A percentile compares a stretch with the other conserved stretches of the same genome.
Conservation (phyloP, 2,113 vertebrate genomes). For the Mormoops blainvillei region DNA sequence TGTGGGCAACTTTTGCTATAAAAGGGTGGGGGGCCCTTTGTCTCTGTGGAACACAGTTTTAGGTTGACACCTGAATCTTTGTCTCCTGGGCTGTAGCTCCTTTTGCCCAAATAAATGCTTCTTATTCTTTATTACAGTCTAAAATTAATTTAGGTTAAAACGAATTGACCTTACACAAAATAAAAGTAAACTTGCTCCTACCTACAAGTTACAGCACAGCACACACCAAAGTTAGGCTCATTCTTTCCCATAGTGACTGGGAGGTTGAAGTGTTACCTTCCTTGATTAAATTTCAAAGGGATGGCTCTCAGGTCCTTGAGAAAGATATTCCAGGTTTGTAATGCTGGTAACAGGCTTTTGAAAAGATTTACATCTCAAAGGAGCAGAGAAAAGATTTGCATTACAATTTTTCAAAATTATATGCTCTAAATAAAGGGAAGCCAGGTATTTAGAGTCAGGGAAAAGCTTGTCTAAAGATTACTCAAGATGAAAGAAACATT, state of each 20-base stretch:
- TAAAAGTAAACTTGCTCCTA: background rate
- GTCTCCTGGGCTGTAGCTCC: background rate
- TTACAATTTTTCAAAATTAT: background rate
- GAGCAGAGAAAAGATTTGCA: background rate
- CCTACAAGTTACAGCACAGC: background rate
- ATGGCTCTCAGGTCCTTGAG: too few species aligned
- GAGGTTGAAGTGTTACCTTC: background rate
- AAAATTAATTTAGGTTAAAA: background rate
- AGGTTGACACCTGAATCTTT: background rate
- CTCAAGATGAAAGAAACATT: background rate
- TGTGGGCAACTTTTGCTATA: background rate
- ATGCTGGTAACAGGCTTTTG: background rate
- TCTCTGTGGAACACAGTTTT: background rate
- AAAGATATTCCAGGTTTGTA: background rate
- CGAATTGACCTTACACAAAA: background rate
- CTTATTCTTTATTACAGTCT: background rate
- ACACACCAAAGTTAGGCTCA: background rate
- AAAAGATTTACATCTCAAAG: background rate
- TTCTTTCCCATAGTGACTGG: background rate
- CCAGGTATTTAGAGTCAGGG: background rate
- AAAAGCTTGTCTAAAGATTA: background rate
- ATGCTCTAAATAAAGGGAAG: background rate
- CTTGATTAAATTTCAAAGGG: background rate
- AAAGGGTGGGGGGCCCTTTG: background rate
- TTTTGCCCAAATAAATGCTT: background rate